Percentiles rank a stretch among this genome's conserved stretches.
These are phyloP conservation scores for Phytoseiulus persimilis DNA, from an alignment of 2,888 invertebrate genomes.

Conservation along the genomic window DNA sequence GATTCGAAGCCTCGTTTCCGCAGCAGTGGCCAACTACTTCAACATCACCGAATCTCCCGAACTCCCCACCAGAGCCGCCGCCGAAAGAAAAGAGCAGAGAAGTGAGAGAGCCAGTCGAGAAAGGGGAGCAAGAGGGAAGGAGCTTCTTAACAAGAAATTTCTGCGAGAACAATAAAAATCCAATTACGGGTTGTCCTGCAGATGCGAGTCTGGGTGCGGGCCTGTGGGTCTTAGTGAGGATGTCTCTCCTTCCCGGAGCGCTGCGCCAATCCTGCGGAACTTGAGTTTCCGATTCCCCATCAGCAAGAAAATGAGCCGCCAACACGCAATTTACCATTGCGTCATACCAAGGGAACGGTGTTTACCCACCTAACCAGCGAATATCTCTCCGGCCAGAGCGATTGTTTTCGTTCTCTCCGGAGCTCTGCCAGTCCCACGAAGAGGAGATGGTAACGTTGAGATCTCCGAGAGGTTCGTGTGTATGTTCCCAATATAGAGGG, in stretches of 20 bases:
- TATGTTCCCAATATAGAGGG: neutral
- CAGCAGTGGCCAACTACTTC: neutral
- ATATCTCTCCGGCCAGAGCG: neutral
- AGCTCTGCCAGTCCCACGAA: neutral
- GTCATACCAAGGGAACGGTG: neutral
- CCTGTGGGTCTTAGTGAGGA: neutral
- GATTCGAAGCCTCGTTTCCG: neutral
- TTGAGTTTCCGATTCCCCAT: neutral
- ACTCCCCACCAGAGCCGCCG: neutral
- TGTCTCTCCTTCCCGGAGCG: neutral
- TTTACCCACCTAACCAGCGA: neutral
- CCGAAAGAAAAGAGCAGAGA: neutral
- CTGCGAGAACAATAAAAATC: neutral
- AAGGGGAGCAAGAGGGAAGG: neutral
- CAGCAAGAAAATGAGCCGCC: neutral
- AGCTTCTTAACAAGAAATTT: conserved; percentile 5
- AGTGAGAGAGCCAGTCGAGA: neutral
- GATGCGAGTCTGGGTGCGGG: neutral
- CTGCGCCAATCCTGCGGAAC: neutral
- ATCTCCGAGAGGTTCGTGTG: neutral
- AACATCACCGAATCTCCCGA: neutral
- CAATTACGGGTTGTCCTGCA: neutral
- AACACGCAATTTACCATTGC: neutral
- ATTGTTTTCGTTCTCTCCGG: neutral
- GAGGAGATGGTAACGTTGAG: neutral